Conservation (phyloP, 2,113 vertebrate species). For the Mionectes macconnelli region DNA sequence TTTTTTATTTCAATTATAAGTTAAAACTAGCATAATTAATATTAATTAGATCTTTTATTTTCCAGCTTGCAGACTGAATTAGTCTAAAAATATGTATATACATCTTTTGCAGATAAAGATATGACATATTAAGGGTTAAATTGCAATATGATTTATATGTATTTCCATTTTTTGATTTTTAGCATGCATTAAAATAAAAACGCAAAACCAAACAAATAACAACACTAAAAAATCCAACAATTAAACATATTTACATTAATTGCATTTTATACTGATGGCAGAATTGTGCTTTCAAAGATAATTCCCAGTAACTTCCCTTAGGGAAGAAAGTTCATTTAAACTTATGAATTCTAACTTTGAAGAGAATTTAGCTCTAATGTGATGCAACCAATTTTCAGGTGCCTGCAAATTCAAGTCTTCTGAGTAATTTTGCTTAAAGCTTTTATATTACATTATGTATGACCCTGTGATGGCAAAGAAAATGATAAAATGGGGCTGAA, state of each 20-base stretch:
- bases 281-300: not conserved
- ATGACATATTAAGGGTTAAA: not conserved
- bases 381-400: not conserved
- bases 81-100: not conserved
- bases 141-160: not conserved
- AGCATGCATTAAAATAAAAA: not conserved
- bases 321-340: not conserved
- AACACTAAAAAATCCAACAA: not conserved
- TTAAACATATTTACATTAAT: not conserved
- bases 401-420: not conserved
- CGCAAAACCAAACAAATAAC: not conserved
- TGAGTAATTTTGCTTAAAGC: not conserved
- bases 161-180: not conserved
- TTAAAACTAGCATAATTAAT: not conserved
- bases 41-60: not conserved
- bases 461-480: not conserved
- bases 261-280: not conserved
- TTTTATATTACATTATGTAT: not conserved
- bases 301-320: not conserved
- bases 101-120: not conserved
- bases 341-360: not conserved
- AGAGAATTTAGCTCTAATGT: not conserved
- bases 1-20: not conserved
- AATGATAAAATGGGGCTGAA: not conserved
- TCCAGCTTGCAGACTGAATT: not conserved